Percentiles rank a stretch among this genome's conserved stretches.
Evolutionary conservation across 2,113 vertebrate species (phyloP).

Genomic region (Microcebus lehilahytsara): DNA sequence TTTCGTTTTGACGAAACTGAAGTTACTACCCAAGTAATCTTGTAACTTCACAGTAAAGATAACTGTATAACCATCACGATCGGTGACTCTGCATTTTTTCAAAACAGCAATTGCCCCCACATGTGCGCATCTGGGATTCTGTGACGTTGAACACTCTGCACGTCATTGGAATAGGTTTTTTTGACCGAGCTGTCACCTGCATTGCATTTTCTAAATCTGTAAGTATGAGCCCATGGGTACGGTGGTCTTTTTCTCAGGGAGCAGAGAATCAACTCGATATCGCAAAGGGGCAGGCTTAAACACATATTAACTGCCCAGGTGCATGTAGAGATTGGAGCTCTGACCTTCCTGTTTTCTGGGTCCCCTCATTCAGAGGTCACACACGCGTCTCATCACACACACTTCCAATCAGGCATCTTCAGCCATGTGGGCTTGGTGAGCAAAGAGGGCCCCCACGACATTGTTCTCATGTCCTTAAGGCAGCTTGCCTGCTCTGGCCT

Average conservation of each 20-base stretch:
- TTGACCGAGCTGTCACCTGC: constrained; percentile 95
- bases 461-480: neutral
- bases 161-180: constrained; percentile 93
- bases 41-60: neutral
- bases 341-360: accelerated
- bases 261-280: accelerated
- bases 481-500: neutral
- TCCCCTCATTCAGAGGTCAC: neutral
- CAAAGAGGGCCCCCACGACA: neutral
- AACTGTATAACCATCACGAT: accelerated
- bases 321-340: neutral
- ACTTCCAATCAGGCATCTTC: accelerated
- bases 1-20: neutral
- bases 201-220: constrained; percentile 99
- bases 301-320: accelerated
- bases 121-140: constrained; percentile 98
- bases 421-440: neutral
- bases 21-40: neutral
- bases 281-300: neutral
- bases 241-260: accelerated
- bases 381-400: accelerated
- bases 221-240: constrained; percentile 70
- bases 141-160: constrained; percentile 98
- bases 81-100: neutral
- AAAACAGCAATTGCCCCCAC: constrained; percentile 92